These are phyloP conservation scores for Dolichotis patagonum DNA, from an alignment of 2,113 vertebrate genomes.

Conservation along the genomic window DNA sequence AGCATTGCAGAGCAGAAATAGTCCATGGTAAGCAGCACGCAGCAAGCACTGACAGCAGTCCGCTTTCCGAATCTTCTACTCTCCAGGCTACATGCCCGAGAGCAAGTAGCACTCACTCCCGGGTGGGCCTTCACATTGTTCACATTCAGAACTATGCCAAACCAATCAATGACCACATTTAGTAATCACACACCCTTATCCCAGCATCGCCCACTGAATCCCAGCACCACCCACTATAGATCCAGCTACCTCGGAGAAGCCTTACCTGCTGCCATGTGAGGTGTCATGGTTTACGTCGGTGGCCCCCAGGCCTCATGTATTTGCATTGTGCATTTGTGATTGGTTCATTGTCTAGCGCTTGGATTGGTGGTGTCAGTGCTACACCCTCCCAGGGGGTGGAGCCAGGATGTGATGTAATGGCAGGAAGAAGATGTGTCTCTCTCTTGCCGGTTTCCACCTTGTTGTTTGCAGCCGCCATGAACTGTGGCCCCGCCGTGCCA, in stretches of 20 bases:
- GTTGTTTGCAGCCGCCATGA: too few relatives aligned
- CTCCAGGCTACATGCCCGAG: not conserved
- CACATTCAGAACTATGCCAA: not conserved
- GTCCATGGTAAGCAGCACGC: not conserved
- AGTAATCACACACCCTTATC: not conserved
- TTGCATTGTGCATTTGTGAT: too few relatives aligned
- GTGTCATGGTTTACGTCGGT: too few relatives aligned
- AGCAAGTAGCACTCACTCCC: not conserved
- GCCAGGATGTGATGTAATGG: too few relatives aligned
- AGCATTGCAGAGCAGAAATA: not conserved
- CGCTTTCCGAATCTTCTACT: not conserved
- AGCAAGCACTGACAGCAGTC: not conserved
- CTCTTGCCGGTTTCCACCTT: too few relatives aligned
- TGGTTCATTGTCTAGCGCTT: too few relatives aligned
- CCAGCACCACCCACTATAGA: not conserved
- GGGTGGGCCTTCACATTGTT: not conserved
- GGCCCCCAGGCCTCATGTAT: too few relatives aligned
- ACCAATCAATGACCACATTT: not conserved
- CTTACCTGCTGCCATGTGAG: not conserved
- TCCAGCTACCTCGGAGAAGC: not conserved
- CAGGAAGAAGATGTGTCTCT: too few relatives aligned
- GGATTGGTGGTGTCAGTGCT: too few relatives aligned
- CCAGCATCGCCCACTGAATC: not conserved
- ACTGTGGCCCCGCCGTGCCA: too few relatives aligned
- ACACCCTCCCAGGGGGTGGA: too few relatives aligned